Evolutionary conservation across 2,888 invertebrate species (phyloP).

Genomic region (Palloptera scutellata): DNA sequence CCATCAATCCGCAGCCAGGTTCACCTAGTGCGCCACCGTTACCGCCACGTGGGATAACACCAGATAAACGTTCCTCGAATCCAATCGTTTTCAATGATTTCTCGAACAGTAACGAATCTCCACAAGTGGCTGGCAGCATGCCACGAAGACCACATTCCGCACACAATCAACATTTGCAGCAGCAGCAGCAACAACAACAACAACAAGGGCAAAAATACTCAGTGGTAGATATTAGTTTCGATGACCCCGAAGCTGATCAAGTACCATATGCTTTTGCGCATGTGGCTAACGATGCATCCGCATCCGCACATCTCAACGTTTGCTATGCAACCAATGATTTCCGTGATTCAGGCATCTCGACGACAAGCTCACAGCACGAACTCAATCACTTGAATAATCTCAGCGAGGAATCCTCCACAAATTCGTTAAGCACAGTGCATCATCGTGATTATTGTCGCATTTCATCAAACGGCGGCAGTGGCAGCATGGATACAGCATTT

Average conservation of each 20-base stretch:
- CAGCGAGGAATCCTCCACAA: constrained; percentile 53
- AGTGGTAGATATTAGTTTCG: constrained; percentile 66
- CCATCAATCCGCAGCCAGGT: constrained; percentile 38
- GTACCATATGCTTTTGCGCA: constrained; percentile 50
- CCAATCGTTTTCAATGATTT: constrained; percentile 62
- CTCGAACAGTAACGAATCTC: constrained; percentile 28
- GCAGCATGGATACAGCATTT: constrained; percentile 34
- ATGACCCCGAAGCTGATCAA: constrained; percentile 63
- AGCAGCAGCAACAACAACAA: constrained; percentile 38
- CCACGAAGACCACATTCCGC: constrained; percentile 50
- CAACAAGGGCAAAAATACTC: constrained; percentile 63
- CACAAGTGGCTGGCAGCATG: constrained; percentile 42
- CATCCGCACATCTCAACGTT: constrained; percentile 48
- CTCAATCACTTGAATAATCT: constrained; percentile 59
- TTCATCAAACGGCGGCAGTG: constrained; percentile 51
- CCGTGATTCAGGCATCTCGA: constrained; percentile 64
- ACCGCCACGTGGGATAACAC: constrained; percentile 77
- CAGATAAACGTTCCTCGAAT: constrained; percentile 64
- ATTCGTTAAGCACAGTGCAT: constrained; percentile 52
- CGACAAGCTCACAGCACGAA: constrained; percentile 60
- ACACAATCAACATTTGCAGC: constrained; percentile 41
- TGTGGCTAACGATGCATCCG: constrained; percentile 46
- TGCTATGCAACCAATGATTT: constrained; percentile 60
- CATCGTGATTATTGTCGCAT: constrained; percentile 57
- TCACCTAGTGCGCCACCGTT: constrained; percentile 76